Evolutionary conservation across 2,797 vertebrate species (phyloP).

Genomic region (Phalloptychus januarius): DNA sequence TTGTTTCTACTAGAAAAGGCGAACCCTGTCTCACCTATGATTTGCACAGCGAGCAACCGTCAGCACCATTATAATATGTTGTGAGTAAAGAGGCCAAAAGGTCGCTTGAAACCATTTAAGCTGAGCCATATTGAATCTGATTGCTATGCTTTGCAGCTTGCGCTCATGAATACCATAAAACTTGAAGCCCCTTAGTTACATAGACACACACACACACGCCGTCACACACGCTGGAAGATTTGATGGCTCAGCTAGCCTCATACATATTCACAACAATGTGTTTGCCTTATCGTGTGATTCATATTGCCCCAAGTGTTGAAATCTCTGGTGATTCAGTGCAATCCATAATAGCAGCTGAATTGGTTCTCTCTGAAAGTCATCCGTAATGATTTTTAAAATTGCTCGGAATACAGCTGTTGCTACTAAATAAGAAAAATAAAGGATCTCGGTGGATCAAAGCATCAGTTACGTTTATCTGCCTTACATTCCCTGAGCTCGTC

Average conservation of each 20-base stretch:
- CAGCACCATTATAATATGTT: constrained; percentile 44
- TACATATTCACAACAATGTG: constrained; percentile 47
- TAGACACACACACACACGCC: constrained; percentile 6
- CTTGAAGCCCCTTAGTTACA: constrained; percentile 29
- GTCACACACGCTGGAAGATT: constrained; percentile 16
- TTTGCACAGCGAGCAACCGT: constrained; percentile 46
- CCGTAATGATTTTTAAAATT: constrained; percentile 14
- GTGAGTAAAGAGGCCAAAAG: constrained; percentile 43
- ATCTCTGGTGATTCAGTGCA: constrained; percentile 15
- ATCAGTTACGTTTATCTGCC: background rate
- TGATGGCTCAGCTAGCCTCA: constrained; percentile 21
- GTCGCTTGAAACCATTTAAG: constrained; percentile 63
- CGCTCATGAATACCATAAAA: constrained; percentile 50
- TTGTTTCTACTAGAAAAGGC: constrained; percentile 29
- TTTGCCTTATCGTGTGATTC: constrained; percentile 35
- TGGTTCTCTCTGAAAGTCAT: constrained; percentile 6
- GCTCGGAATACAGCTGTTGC: background rate
- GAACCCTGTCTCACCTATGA: constrained; percentile 12
- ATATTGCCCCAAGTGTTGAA: constrained; percentile 15
- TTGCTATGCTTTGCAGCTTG: constrained; percentile 25
- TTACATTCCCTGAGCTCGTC: background rate
- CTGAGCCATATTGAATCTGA: constrained; percentile 49
- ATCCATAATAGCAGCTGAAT: constrained; percentile 31
- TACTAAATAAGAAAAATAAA: background rate
- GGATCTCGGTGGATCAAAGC: background rate